Percentiles rank a stretch among this genome's conserved stretches.
phyloP scores from a whole-genome alignment of 2,888 invertebrate species.

The Camponotus fellah region DNA sequence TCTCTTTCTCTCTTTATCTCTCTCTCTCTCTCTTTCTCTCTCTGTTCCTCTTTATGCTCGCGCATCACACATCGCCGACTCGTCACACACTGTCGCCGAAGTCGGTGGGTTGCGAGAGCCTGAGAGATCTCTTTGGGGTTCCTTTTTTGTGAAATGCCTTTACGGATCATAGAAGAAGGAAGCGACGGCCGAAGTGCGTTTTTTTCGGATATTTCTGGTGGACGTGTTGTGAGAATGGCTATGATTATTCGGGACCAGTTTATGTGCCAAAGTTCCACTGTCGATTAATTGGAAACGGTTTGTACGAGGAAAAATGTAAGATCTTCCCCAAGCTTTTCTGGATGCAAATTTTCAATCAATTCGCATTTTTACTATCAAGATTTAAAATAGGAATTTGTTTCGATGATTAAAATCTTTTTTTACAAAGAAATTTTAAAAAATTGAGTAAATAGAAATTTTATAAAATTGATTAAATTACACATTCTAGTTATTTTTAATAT shows the following conservation, averaged over 20 bases:
- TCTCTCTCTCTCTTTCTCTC: constrained; percentile 36
- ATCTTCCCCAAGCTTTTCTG: neutral
- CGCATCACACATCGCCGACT: constrained; percentile 60
- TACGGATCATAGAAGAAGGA: constrained; percentile 30
- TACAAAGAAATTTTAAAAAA: neutral
- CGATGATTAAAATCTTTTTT: neutral
- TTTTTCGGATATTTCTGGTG: constrained; percentile 32
- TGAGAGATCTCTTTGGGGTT: constrained; percentile 41
- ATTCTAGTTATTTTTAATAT: no score
- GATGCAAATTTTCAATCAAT: neutral
- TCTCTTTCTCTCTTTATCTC: constrained; percentile 27
- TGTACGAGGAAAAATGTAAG: neutral
- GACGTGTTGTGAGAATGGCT: constrained; percentile 34
- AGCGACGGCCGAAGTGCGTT: constrained; percentile 31
- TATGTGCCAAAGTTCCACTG: constrained; percentile 12
- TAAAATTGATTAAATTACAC: no score
- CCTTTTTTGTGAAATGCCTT: constrained; percentile 37
- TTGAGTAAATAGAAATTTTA: no score
- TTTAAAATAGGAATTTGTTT: neutral
- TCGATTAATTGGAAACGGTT: constrained; percentile 15
- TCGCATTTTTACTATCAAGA: neutral
- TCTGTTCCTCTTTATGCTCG: constrained; percentile 54
- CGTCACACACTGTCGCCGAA: constrained; percentile 67
- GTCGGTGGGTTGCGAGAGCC: constrained; percentile 32
- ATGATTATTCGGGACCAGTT: constrained; percentile 14